phyloP scores from a whole-genome alignment of 2,113 vertebrate genomes.

The Passer domesticus region DNA sequence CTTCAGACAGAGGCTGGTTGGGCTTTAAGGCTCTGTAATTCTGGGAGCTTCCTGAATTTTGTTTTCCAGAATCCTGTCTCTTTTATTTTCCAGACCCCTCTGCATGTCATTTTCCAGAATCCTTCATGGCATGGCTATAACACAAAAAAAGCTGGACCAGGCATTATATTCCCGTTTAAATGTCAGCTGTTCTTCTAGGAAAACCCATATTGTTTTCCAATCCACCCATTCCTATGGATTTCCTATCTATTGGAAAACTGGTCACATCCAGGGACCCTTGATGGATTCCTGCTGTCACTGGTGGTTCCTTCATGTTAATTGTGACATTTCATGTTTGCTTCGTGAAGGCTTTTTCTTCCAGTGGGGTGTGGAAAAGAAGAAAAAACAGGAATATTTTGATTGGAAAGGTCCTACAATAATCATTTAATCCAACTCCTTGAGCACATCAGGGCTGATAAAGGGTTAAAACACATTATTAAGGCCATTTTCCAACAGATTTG shows the following conservation, averaged over 20 bases:
- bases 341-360: not conserved
- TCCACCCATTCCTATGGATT: not conserved
- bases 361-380: not conserved
- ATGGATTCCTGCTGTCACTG: not conserved
- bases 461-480: not conserved
- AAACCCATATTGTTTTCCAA: not conserved
- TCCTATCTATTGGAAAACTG: not conserved
- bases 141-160: not conserved
- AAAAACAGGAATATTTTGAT: not conserved
- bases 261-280: not conserved
- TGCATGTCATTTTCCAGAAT: not conserved
- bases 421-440: not conserved
- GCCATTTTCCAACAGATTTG: not conserved
- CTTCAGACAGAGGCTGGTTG: not conserved
- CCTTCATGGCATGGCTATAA: not conserved
- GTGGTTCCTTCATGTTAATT: not conserved
- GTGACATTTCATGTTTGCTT: not conserved
- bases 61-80: not conserved
- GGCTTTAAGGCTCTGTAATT: not conserved
- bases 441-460: not conserved
- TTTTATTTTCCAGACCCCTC: not conserved
- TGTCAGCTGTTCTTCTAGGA: not conserved
- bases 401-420: fast-evolving
- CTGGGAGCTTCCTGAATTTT: not conserved
- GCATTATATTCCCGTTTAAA: not conserved